Evolutionary conservation across 2,113 vertebrate species (phyloP), one percentile per base, ranked within the genome.

Genomic region (Gobio gobio): DNA sequence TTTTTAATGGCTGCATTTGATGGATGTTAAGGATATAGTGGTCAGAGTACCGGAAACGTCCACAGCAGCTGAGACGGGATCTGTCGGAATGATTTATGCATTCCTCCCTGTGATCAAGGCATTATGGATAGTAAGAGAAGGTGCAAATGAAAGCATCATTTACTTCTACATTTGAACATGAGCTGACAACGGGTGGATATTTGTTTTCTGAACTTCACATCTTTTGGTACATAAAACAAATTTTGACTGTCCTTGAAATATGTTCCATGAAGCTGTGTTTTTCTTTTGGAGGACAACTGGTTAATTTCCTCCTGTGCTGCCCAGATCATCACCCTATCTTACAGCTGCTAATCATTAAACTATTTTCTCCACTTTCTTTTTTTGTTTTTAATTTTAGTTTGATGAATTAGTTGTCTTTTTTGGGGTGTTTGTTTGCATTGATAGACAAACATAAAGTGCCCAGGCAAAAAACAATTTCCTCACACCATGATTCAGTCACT

Each of bases 401-500:
- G 88, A 90, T 89, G 72, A 89, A 89, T 90, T 90, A 70, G 87
- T 90, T 84, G 87, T 88, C 87, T 80, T 74, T 87, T 90, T 91
- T 66, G 84, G 88, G 45, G 16, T 26, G 81, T 86, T 51, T 36
- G 83, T 84, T 85, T 72, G 72, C 20, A 6, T 76, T 87, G 89
- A 91, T 86, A 90, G 88, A 91, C 87, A 90, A 77, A 81, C 88
- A 89, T 86, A 85, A 85, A 90, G 86, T 82, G 82, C 63, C 85
- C 59, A 29, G 89, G 88, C 45, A 90, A 86, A 90, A 88, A 87
- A 51, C 75, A 43, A 89, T 92, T 92, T 78, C 75, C 87, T 79
- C 78, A 84, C 87, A 86, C 73, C 80, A 87, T 89, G 85, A 87
- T 85, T 86, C 87, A 91, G 88, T 89, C 89, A 88, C 88, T 92